These are phyloP conservation scores for Crocodylus rhombifer DNA, from an alignment of 2,797 vertebrate species.

Conservation along the genomic window DNA sequence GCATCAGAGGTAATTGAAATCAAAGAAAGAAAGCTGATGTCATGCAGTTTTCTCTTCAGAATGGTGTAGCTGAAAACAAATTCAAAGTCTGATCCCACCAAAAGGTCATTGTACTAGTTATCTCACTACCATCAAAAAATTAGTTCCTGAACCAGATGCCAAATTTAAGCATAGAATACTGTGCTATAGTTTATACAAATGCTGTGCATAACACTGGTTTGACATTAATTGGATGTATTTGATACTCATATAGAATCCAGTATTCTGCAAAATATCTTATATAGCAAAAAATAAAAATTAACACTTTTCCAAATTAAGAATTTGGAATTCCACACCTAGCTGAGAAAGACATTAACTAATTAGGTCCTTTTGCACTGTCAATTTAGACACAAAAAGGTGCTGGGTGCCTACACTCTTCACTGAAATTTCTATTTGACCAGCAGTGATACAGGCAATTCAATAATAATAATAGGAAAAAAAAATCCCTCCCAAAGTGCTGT, in stretches of 20 bases:
- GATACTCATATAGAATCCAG: slow-evolving; percentile 66
- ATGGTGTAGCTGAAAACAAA: slow-evolving; percentile 7
- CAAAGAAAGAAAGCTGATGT: neutral
- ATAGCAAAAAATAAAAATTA: slow-evolving; percentile 69
- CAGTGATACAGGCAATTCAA: slow-evolving; percentile 34
- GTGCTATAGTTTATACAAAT: slow-evolving; percentile 50
- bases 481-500: slow-evolving; percentile 57
- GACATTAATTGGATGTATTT: slow-evolving; percentile 81
- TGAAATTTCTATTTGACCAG: slow-evolving; percentile 74
- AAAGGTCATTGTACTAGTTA: slow-evolving; percentile 35
- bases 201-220: slow-evolving; percentile 47
- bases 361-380: slow-evolving; percentile 79
- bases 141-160: slow-evolving; percentile 56
- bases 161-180: slow-evolving; percentile 65
- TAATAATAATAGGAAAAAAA: slow-evolving; percentile 47
- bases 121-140: neutral
- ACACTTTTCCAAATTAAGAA: slow-evolving; percentile 71
- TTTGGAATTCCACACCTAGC: slow-evolving; percentile 66
- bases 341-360: slow-evolving; percentile 78
- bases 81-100: neutral
- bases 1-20: neutral
- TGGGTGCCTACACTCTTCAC: slow-evolving; percentile 66
- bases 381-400: slow-evolving; percentile 79
- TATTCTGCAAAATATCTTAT: no score
- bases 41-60: neutral